Evolutionary conservation across 1,140 invertebrate species (phyloP).

Genomic region (Bombus balteatus): DNA sequence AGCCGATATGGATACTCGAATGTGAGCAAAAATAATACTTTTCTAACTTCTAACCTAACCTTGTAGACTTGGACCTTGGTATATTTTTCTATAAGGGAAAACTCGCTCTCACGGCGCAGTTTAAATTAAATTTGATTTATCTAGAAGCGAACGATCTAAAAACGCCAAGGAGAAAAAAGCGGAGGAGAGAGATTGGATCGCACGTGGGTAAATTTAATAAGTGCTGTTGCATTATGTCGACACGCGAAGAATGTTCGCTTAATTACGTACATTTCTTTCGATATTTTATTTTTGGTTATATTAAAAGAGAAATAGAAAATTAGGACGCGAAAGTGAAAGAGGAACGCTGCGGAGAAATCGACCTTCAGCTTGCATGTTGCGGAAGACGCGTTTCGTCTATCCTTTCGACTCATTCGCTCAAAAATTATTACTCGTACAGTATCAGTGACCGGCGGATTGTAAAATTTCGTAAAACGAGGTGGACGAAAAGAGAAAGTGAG

Average conservation of each 20-base stretch:
- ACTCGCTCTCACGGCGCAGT: not conserved
- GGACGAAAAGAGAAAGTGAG: not conserved
- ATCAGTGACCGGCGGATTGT: conserved; percentile 42
- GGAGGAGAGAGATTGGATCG: not conserved
- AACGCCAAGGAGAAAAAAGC: too few species aligned
- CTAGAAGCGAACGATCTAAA: not conserved
- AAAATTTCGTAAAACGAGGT: conserved; percentile 48
- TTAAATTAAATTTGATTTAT: not conserved
- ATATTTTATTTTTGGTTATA: too few species aligned
- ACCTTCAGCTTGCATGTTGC: conserved; percentile 19
- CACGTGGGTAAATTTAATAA: conserved; percentile 5
- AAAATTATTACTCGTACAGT: conserved; percentile 34
- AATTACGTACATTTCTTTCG: not conserved
- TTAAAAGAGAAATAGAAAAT: too few species aligned
- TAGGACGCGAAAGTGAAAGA: not conserved
- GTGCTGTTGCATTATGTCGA: not conserved
- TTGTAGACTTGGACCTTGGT: too few species aligned
- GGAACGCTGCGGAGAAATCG: conserved; percentile 15
- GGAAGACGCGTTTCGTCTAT: conserved; percentile 6
- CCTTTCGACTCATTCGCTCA: conserved; percentile 21
- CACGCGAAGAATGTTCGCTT: not conserved
- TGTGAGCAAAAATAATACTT: not conserved
- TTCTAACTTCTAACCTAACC: not conserved
- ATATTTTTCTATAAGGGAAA: not conserved
- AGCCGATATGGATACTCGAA: not conserved